phyloP scores from a whole-genome alignment of 2,113 vertebrate species.

The Noturus placidus region DNA sequence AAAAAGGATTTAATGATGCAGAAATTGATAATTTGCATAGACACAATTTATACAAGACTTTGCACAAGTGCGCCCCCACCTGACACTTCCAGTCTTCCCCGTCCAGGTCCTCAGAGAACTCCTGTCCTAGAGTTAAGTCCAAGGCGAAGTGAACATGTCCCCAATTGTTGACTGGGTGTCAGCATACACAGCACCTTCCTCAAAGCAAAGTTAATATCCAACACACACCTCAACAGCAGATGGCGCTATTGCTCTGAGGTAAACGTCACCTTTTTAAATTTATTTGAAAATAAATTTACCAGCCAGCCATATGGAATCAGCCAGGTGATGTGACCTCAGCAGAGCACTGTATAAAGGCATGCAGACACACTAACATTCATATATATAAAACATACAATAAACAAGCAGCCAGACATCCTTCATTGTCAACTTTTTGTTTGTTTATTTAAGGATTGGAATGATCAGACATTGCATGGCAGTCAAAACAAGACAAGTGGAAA shows the following conservation, averaged over 20 bases:
- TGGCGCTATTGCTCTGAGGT: neutral
- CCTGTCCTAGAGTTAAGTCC: neutral
- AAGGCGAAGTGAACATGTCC: neutral
- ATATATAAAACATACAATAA: neutral
- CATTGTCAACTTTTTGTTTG: slow-evolving; percentile 25
- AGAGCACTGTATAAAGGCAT: neutral
- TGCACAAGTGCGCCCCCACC: neutral
- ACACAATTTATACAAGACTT: neutral
- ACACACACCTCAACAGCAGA: neutral
- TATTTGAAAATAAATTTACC: too few species aligned
- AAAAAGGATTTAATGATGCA: too few species aligned
- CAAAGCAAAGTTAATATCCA: neutral
- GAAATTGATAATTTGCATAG: too few species aligned
- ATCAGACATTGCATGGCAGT: slow-evolving; percentile 77
- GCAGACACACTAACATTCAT: too few species aligned
- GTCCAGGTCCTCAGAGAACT: neutral
- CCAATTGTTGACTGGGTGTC: neutral
- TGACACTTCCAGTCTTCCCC: neutral
- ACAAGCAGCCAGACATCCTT: neutral
- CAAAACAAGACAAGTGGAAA: slow-evolving; percentile 70
- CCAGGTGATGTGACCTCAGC: neutral
- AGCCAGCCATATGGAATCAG: too few species aligned
- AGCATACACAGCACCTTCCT: neutral
- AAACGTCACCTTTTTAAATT: neutral
- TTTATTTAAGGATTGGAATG: slow-evolving; percentile 72